Conservation (phyloP, 2,888 invertebrate genomes). For the Diarsia mendica region DNA sequence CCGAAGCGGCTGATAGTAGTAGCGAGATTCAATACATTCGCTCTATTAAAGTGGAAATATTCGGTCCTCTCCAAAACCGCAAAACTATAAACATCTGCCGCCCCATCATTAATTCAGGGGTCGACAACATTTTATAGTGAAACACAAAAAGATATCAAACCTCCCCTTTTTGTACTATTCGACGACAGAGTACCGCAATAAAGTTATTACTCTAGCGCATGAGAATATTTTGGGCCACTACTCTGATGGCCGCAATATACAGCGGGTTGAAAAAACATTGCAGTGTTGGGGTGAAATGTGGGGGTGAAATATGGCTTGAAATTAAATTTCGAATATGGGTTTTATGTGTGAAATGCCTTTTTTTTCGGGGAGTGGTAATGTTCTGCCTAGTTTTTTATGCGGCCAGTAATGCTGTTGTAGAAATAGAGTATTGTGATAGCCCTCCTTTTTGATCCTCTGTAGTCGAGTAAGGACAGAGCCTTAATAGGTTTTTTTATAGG, state of each 20-base stretch:
- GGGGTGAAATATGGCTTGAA: slow-evolving; percentile 48
- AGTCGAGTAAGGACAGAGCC: too few species aligned
- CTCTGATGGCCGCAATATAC: slow-evolving; percentile 46
- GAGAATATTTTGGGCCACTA: slow-evolving; percentile 59
- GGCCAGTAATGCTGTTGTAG: not conserved
- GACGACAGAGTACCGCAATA: slow-evolving; percentile 55
- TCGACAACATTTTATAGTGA: slow-evolving; percentile 49
- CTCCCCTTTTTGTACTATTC: slow-evolving; percentile 59
- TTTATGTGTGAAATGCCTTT: slow-evolving; percentile 44
- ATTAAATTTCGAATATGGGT: slow-evolving; percentile 50
- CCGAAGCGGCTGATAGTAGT: not conserved
- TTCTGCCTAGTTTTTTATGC: slow-evolving; percentile 9
- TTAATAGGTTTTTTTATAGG: not conserved
- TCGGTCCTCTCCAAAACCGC: not conserved
- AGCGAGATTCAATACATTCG: not conserved
- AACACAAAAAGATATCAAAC: slow-evolving; percentile 57
- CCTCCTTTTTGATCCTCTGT: too few species aligned
- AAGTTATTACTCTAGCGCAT: slow-evolving; percentile 59
- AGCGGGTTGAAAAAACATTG: slow-evolving; percentile 57
- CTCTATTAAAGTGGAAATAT: not conserved
- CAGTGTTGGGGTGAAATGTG: slow-evolving; percentile 40
- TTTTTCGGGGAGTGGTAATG: slow-evolving; percentile 32
- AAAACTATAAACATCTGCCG: slow-evolving; percentile 19
- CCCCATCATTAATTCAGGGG: slow-evolving; percentile 57
- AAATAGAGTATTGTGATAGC: not conserved